Percentiles rank a stretch among this genome's conserved stretches.
Evolutionary conservation across 2,888 invertebrate species (phyloP).

Genomic region (Tachystola acroxantha): DNA sequence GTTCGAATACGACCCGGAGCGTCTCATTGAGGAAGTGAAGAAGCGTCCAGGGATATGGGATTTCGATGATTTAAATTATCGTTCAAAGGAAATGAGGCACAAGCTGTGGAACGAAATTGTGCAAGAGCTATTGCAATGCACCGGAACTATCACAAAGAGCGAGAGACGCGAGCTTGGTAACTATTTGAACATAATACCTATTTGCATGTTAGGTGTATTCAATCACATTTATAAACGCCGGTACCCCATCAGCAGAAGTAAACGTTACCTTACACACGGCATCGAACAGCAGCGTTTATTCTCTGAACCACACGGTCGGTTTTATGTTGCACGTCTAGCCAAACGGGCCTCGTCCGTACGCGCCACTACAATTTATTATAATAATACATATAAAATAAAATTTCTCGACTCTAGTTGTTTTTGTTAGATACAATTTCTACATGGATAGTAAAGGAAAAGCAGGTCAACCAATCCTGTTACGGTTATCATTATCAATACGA

Average conservation of each 20-base stretch:
- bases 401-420: too few species aligned
- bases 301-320: too few species aligned
- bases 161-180: slow-evolving; percentile 67
- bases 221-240: background rate
- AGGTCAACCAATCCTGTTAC: too few species aligned
- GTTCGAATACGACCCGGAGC: slow-evolving; percentile 68
- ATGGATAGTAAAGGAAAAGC: too few species aligned
- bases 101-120: slow-evolving; percentile 61
- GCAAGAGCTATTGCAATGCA: slow-evolving; percentile 47
- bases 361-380: too few species aligned
- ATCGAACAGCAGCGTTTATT: background rate
- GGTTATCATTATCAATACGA: too few species aligned
- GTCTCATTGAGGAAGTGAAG: slow-evolving; percentile 57
- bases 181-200: slow-evolving; percentile 6
- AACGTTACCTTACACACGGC: background rate
- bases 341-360: too few species aligned
- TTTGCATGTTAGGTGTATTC: background rate
- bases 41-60: slow-evolving; percentile 69
- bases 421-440: too few species aligned
- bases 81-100: slow-evolving; percentile 43
- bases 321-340: too few species aligned
- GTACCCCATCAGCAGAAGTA: background rate
- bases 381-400: too few species aligned
- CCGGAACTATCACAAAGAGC: slow-evolving; percentile 54
- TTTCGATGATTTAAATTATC: slow-evolving; percentile 49